These are phyloP conservation scores for Drosophila paranaensis DNA, from an alignment of 2,888 invertebrate genomes.

Conservation along the genomic window DNA sequence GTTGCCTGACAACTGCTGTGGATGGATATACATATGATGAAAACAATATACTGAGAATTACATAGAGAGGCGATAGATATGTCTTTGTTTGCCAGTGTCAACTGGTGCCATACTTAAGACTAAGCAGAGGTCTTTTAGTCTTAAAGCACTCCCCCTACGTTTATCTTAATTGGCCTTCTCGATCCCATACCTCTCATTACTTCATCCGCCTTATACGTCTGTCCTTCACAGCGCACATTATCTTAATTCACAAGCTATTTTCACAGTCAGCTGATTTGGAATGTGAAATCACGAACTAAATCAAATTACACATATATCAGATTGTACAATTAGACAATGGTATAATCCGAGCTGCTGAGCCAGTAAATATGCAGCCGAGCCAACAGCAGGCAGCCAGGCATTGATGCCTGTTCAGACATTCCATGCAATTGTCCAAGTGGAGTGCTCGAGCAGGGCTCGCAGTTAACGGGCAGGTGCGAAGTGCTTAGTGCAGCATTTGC, in stretches of 20 bases:
- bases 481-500: constrained; percentile 65
- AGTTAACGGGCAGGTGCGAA: constrained; percentile 68
- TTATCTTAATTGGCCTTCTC: background rate
- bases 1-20: too few relatives aligned
- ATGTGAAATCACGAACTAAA: constrained; percentile 17
- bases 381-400: constrained; percentile 1
- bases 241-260: constrained; percentile 4
- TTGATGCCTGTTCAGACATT: constrained; percentile 16
- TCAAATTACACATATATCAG: constrained; percentile 27
- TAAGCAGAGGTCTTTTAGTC: background rate
- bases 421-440: constrained; percentile 22
- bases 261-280: constrained; percentile 16
- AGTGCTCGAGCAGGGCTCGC: constrained; percentile 11
- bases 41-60: constrained; percentile 35
- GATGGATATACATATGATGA: constrained; percentile 5
- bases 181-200: background rate
- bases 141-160: background rate
- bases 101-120: background rate
- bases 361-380: background rate
- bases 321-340: constrained; percentile 34
- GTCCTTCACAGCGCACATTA: background rate
- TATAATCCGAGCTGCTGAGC: constrained; percentile 12
- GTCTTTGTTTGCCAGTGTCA: background rate
- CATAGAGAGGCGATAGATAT: background rate
- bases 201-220: background rate